Base-by-base conservation (phyloP, 2,797 vertebrate species). In the Betta splendens region DNA sequence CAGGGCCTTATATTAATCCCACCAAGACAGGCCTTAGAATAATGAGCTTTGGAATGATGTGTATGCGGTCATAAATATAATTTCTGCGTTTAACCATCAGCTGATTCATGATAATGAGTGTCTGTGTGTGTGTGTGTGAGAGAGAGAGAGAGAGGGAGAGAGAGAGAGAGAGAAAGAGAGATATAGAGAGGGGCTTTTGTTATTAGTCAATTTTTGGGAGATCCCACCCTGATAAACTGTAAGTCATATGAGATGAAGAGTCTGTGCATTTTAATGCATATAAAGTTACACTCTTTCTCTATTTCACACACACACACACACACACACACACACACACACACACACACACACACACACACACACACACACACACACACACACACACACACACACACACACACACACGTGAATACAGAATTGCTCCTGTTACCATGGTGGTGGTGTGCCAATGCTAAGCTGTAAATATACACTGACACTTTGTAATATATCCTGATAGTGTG, bases 41-140 rank as follows among this genome's bases (percentile, higher is more conserved):
- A 84, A 88, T 90, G 83, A 89, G 67, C 79, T 80, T 84, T 81
- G 80, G 68, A 86, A 83, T 81, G 74, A 84, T 81, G 70, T 87
- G 85, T 83, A 83, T 80, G 84, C 67, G 79, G 77, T 85, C 86
- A 85, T 87, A 88, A 90, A 88, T 87, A 84, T 81, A 63, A 48
- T 83, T 83, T 85, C 80, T 79, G 69, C 80, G 85, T 83, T 85
- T 77, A 85, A 84, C 65, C 76, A 85, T 81, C 73, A 80, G 74
- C 77, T 87, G 86, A 87, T 87, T 89, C 80, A 87, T 84, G 79
- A 58, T 69, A 61, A 59, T 71, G 52, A 57, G 44, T 48, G 60
- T 64, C 66, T 42, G 65, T 18, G 54, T 39, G 48, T 40, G 67
- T 36, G 63, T 21, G 56, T 18, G 65, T n/a, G 65, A 12, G 57